A percentile compares a stretch with the other conserved stretches of the same genome.
These are phyloP conservation scores for Gulo gulo DNA, from an alignment of 2,113 vertebrate genomes.

Conservation along the genomic window DNA sequence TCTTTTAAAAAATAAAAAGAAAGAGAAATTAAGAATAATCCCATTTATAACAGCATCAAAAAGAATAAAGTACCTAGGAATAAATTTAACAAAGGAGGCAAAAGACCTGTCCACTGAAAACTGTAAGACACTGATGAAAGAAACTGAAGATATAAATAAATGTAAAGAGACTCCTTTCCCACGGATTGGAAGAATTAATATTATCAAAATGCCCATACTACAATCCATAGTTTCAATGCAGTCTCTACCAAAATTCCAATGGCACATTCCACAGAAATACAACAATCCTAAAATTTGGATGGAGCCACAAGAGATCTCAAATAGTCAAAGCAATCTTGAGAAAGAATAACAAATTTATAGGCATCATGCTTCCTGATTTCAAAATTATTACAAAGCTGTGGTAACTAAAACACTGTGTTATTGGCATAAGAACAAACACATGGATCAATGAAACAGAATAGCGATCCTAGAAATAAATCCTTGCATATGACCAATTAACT, in stretches of 20 bases:
- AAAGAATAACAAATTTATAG: neutral
- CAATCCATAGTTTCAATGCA: neutral
- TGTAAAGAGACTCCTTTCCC: neutral
- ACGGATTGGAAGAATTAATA: neutral
- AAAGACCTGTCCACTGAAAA: neutral
- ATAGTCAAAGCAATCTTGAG: neutral
- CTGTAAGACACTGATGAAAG: neutral
- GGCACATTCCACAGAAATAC: neutral
- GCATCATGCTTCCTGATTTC: neutral
- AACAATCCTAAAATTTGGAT: neutral
- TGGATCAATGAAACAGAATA: neutral
- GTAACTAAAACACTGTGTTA: neutral
- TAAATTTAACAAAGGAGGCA: neutral
- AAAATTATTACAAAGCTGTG: neutral
- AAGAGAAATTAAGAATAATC: neutral
- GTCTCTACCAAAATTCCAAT: neutral
- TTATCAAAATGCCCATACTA: neutral
- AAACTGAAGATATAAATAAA: neutral
- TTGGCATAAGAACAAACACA: neutral
- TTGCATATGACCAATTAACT: neutral
- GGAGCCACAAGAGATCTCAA: neutral
- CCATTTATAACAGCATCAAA: neutral
- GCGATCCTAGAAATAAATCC: neutral
- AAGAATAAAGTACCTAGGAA: neutral
- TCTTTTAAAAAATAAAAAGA: neutral